Base-by-base conservation (phyloP, 2,888 invertebrate genomes). In the Netelia inedita region DNA sequence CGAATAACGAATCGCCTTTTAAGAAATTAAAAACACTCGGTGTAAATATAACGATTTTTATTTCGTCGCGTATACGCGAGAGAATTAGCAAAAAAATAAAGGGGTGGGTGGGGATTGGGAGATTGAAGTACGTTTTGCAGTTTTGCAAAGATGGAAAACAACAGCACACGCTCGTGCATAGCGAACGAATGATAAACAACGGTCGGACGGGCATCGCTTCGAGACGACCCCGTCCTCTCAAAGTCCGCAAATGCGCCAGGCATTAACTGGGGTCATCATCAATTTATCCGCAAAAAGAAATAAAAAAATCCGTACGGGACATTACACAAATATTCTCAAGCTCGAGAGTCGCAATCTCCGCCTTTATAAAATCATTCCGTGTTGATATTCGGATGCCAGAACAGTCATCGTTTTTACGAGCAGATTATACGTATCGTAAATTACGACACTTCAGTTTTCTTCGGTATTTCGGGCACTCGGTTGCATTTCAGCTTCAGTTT, bases 201-300 rank as follows among this genome's bases (percentile, higher is more conserved):
- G 57, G 72, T 83, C 68, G 73, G 73, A 57, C 83, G 89, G 88
- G 87, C 89, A 91, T 91, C 91, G 88, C 88, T 89, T 82, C 85
- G 89, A 88, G 86, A 86, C 89, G 92, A 93, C 92, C 93, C 89
- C 91, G 83, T 88, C 85, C 87, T 91, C 88, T 92, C 92, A 92
- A 93, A 93, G 93, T 93, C 93, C 92, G 91, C 85, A 88, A 88
- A 73, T 81, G 61, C 74, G 79, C 72, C 82, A 74, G 73, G 87
- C 85, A 87, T 80, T 71, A 73, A 63, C 87, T 79, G 86, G 86
- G 88, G 88, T 88, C 88, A 89, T 87, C 87, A 79, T 85, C 78
- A 71, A 83, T 81, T 86, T 86, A 88, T 88, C 87, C 83, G 43
- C 59, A 41, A 79, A 28, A 46, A 14, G 11, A 46, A 6, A 14